These are phyloP conservation scores for Eudemis profundana DNA, from an alignment of 2,888 invertebrate genomes.

Conservation along the genomic window DNA sequence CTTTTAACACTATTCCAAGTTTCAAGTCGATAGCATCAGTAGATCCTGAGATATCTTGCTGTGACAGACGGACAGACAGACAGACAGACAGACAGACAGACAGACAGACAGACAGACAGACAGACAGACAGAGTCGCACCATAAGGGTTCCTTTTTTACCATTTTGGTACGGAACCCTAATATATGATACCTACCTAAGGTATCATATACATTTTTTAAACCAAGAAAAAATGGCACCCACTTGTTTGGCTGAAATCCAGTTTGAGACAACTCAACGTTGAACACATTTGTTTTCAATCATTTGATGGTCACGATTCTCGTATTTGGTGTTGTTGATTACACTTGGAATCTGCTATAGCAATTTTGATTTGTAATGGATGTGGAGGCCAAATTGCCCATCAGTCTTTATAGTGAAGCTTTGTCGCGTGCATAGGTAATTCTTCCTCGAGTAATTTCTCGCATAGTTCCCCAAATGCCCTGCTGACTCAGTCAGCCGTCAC, in stretches of 20 bases:
- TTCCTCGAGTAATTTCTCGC: conserved; percentile 25
- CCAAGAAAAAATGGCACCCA: conserved; percentile 36
- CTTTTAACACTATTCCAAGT: too few species aligned
- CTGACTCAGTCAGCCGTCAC: conserved; percentile 71
- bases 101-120: not conserved
- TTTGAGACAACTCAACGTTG: conserved; percentile 17
- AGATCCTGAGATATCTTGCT: too few species aligned
- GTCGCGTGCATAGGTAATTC: conserved; percentile 21
- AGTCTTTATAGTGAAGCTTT: conserved; percentile 4
- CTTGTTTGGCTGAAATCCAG: conserved; percentile 36
- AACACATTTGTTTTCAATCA: conserved; percentile 23
- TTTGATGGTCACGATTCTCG: conserved; percentile 15
- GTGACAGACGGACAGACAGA: not conserved
- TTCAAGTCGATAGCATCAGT: too few species aligned
- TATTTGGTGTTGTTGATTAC: conserved; percentile 18
- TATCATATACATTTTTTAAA: conserved; percentile 11
- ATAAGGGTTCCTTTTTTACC: too few species aligned
- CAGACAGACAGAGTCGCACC: too few species aligned
- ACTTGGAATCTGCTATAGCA: conserved; percentile 4
- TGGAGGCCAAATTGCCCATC: too few species aligned
- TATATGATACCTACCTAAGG: too few species aligned
- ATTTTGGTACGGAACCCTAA: too few species aligned
- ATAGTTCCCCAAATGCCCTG: conserved; percentile 49
- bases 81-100: not conserved
- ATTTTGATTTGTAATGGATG: not conserved